phyloP scores from a whole-genome alignment of 2,113 vertebrate genomes.

The Onychostoma macrolepis region DNA sequence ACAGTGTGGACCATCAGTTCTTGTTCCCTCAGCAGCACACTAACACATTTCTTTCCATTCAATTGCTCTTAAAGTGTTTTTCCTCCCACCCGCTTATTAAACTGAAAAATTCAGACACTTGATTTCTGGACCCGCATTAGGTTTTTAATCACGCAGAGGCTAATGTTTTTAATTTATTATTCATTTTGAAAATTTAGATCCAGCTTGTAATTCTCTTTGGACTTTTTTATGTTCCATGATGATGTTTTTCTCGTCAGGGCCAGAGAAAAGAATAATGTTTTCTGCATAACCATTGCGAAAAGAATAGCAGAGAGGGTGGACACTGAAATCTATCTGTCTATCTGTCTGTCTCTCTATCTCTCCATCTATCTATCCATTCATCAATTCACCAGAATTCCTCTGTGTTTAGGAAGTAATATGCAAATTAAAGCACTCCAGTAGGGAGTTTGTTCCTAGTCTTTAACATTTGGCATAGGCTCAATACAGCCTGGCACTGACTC shows the following conservation, averaged over 20 bases:
- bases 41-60: conserved; percentile 57
- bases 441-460: conserved; percentile 56
- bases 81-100: conserved; percentile 62
- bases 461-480: conserved; percentile 61
- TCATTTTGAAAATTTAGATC: conserved; percentile 65
- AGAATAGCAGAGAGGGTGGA: background rate
- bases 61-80: conserved; percentile 33
- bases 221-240: conserved; percentile 52
- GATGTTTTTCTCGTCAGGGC: conserved; percentile 51
- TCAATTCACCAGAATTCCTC: background rate
- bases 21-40: conserved; percentile 49
- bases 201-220: conserved; percentile 59
- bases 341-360: background rate
- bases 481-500: conserved; percentile 63
- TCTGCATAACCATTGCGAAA: conserved; percentile 9
- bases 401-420: conserved; percentile 58
- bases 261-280: conserved; percentile 49
- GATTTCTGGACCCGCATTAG: conserved; percentile 48
- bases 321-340: background rate
- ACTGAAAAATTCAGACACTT: conserved; percentile 60
- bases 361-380: background rate
- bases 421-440: conserved; percentile 62
- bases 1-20: conserved; percentile 57
- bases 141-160: conserved; percentile 66
- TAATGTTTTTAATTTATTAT: conserved; percentile 74